Base-by-base conservation (phyloP, 2,888 invertebrate genomes). In the Heliconius hortense region DNA sequence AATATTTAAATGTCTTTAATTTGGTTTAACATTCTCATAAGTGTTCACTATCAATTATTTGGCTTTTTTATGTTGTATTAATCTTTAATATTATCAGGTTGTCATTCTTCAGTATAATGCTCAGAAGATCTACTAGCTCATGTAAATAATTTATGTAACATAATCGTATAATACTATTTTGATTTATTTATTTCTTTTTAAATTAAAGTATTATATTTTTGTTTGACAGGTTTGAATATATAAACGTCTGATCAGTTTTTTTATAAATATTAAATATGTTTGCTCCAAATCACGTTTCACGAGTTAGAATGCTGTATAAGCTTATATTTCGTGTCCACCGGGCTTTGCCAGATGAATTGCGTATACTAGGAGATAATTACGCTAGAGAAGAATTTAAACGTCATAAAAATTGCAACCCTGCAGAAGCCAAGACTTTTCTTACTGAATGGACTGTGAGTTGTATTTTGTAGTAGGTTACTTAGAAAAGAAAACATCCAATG, bases 361-460 rank as follows among this genome's bases (percentile, higher is more conserved):
- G 95, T 71, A 92, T 95, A 5, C 85, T 98, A 43, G 98, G 98
- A 0, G 96, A 97, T 84, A 95, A 95, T 82, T 98, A 98, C 85
- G 96, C 96, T 0, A 95, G 95, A 79, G 97, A 97, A 80, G 98
- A 99, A 89, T 99, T 99, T 87, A 96, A 96, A 84, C 92, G 97
- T 67, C 98, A 98, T 87, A 97, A 97, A 85, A 95, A 94, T 15
- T 97, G 97, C 82, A 95, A 95, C 73, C 92, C 95, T 0, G 92
- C 94, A 64, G 97, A 98, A 87, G 95, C 97, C 0, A 91, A 94
- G 21, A 94, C 96, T 73, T 99, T 99, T 86, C 95, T 98, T 88
- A 95, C 95, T 39, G 98, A 98, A 92, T 99, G 98, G 98, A 96
- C 97, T 70, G 98, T 97, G 89, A 92, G 95, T 83, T 64, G 15